Conservation (phyloP, 2,797 vertebrate genomes). For the Xenentodon cancila region DNA sequence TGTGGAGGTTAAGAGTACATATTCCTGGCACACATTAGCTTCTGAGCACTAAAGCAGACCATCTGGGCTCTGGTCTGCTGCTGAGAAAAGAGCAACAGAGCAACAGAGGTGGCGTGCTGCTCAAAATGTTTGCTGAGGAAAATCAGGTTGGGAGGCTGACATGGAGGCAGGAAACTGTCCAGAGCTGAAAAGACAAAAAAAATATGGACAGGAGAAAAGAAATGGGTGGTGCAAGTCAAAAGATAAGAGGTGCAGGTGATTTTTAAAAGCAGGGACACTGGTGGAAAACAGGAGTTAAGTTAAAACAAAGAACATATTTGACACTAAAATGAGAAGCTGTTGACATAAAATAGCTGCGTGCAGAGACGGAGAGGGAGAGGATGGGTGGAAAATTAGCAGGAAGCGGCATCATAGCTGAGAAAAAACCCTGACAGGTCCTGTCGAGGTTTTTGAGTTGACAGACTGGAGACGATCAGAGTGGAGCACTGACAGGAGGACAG, state of each 20-base stretch:
- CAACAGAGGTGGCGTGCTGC: conserved; percentile 12
- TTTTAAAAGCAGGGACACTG: conserved; percentile 9
- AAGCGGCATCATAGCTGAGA: conserved; percentile 28
- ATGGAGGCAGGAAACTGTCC: too few relatives aligned
- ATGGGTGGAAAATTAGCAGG: conserved; percentile 45
- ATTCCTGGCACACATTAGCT: conserved; percentile 1
- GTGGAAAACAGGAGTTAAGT: conserved; percentile 6
- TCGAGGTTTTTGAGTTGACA: conserved; percentile 37
- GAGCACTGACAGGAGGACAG: conserved; percentile 19
- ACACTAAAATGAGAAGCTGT: background rate
- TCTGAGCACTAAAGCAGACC: background rate
- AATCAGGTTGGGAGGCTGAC: too few relatives aligned
- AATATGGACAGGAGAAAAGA: too few relatives aligned
- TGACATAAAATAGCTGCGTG: too few relatives aligned
- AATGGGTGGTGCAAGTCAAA: too few relatives aligned
- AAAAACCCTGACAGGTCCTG: conserved; percentile 11
- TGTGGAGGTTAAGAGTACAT: conserved; percentile 12
- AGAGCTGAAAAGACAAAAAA: too few relatives aligned
- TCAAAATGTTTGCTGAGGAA: too few relatives aligned
- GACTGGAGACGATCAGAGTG: conserved; percentile 30
- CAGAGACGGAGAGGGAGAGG: conserved; percentile 7
- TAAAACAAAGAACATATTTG: too few relatives aligned
- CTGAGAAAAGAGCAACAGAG: conserved; percentile 14
- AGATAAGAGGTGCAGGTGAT: conserved; percentile 2
- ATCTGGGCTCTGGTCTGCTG: conserved; percentile 32